These are phyloP conservation scores for Podarcis lilfordi DNA, from an alignment of 2,797 vertebrate genomes.

Conservation along the genomic window DNA sequence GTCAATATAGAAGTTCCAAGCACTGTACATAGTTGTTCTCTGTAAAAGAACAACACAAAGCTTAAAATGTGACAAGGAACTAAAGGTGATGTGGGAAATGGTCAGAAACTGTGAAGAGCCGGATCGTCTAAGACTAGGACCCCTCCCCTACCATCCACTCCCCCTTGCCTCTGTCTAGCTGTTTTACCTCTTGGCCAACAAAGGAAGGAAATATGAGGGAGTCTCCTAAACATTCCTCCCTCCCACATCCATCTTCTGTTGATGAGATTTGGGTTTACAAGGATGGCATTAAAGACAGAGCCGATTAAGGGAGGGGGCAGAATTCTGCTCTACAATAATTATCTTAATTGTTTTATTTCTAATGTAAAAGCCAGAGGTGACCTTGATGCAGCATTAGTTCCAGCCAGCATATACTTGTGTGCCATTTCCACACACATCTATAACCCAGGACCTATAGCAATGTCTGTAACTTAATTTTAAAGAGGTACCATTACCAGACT, in stretches of 20 bases:
- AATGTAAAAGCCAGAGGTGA: background rate
- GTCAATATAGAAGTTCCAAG: background rate
- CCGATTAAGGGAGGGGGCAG: constrained; percentile 30
- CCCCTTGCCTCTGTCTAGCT: background rate
- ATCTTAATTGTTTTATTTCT: background rate
- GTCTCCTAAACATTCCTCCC: background rate
- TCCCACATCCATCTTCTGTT: background rate
- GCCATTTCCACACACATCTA: background rate
- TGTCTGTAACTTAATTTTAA: background rate
- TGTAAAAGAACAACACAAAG: background rate
- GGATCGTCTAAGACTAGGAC: background rate
- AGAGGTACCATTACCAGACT: background rate
- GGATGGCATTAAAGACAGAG: constrained; percentile 4
- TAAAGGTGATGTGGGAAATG: background rate
- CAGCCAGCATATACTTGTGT: background rate
- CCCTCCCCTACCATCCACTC: background rate
- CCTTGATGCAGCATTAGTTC: constrained; percentile 9
- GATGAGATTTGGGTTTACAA: constrained; percentile 6
- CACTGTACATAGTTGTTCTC: background rate
- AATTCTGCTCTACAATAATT: background rate
- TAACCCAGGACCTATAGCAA: background rate
- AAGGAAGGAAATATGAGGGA: background rate
- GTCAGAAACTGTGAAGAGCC: background rate
- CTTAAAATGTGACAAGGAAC: background rate
- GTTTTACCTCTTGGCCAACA: background rate